Evolutionary conservation across 2,888 invertebrate species (phyloP).

Genomic region (Flexamia atlantica): DNA sequence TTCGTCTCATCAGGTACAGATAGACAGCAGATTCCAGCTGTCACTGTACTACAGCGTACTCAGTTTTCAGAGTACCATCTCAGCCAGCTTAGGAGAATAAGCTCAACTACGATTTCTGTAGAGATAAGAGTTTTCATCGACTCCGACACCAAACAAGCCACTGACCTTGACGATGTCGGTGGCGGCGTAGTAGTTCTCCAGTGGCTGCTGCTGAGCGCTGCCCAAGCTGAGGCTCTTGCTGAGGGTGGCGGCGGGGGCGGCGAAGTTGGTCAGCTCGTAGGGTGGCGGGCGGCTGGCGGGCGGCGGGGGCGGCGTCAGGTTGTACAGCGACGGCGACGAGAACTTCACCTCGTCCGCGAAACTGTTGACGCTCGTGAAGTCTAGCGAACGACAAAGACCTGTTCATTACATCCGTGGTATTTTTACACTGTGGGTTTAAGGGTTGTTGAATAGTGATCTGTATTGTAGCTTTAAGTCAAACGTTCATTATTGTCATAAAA

Average conservation of each 20-base stretch:
- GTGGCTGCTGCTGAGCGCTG: slow-evolving; percentile 72
- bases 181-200: slow-evolving; percentile 86
- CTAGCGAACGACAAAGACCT: slow-evolving; percentile 72
- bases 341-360: slow-evolving; percentile 78
- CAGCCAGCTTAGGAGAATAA: too few species aligned
- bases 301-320: slow-evolving; percentile 76
- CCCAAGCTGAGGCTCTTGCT: slow-evolving; percentile 69
- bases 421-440: too few species aligned
- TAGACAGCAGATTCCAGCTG: too few species aligned
- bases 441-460: too few species aligned
- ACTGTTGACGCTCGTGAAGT: slow-evolving; percentile 78
- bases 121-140: too few species aligned
- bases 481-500: too few species aligned
- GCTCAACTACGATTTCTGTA: too few species aligned
- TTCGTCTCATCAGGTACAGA: too few species aligned
- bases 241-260: slow-evolving; percentile 69
- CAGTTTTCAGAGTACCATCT: too few species aligned
- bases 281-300: slow-evolving; percentile 75
- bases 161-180: slow-evolving; percentile 88
- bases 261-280: slow-evolving; percentile 74
- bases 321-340: slow-evolving; percentile 77
- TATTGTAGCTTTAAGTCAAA: too few species aligned
- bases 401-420: slow-evolving; percentile 42
- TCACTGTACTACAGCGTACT: too few species aligned
- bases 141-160: too few species aligned